Base-by-base conservation (phyloP, 2,888 invertebrate species). In the Ochropacha duplaris region DNA sequence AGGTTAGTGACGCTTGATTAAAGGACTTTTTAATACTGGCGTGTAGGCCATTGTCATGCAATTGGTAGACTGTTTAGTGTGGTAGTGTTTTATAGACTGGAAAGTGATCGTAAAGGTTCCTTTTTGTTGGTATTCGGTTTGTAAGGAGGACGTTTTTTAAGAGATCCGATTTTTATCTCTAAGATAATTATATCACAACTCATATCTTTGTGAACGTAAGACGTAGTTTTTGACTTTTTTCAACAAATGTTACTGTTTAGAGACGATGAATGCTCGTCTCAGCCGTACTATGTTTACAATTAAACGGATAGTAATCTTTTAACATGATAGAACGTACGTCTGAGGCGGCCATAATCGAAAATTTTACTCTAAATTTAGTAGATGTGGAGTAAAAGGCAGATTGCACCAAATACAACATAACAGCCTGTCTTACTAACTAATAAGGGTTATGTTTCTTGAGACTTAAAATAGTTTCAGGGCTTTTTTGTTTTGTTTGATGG, bases 171-270 rank as follows among this genome's bases (percentile, higher is more conserved):
- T 57, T 57, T 19, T 44, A 44, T 44, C 44, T 19, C 36, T 36
- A 36, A 50, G 31, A 24, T 50, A 22, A 50, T 50, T 26, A 26
- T 28, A 56, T 58, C 61, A 65, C 66, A 63, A 67, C 64, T 64
- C 71, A 74, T 76, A 79, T 77, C 75, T 64, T 63, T 66, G 56
- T 65, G 57, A 61, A 55, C 57, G 61, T 72, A 16, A 70, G 70
- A 59, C 55, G 62, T 65, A 66, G 64, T 64, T 51, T 24, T 55
- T 51, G 59, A 57, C 57, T 54, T 54, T 58, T 59, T 64, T 65
- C 49, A 54, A 59, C 19, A 19, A 36, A 16, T 44, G 8, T 19
- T 31, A 31, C 31, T 11, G 31, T 31, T 31, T 31, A 19, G 9
- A 9, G 44, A 8, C 44, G 44, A 19, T 16, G 5, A 19, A 9